Evolutionary conservation across 1,140 invertebrate species (phyloP).

Genomic region (Drosophila pseudoananassae): DNA sequence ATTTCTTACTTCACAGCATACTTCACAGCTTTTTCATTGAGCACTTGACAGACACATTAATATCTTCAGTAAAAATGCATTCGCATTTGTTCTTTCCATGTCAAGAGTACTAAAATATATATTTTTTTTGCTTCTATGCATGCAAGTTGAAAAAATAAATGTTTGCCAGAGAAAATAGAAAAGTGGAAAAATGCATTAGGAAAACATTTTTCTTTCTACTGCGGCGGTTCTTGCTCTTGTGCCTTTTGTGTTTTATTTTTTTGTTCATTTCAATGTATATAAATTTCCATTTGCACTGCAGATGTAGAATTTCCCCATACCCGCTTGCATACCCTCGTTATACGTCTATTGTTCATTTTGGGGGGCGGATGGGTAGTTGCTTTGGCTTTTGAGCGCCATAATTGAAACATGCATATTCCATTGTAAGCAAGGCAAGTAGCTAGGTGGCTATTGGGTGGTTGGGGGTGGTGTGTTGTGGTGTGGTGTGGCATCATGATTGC

Average conservation of each 20-base stretch:
- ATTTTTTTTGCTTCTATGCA: conserved; percentile 8
- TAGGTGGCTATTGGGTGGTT: not conserved
- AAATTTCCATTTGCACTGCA: conserved; percentile 60
- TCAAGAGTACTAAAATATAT: conserved; percentile 25
- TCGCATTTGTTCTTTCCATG: conserved; percentile 25
- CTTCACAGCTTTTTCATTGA: conserved; percentile 23
- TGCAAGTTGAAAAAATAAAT: conserved; percentile 28
- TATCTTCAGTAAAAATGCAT: conserved; percentile 44
- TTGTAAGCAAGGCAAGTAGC: conserved; percentile 49
- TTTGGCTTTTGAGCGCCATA: conserved; percentile 54
- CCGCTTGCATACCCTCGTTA: not conserved
- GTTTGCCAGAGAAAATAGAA: conserved; percentile 25
- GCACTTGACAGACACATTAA: conserved; percentile 46
- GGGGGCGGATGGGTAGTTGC: conserved; percentile 12
- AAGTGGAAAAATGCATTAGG: conserved; percentile 62
- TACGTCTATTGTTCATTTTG: conserved; percentile 44
- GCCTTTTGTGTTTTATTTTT: conserved; percentile 41
- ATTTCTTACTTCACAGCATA: conserved; percentile 30
- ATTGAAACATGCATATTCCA: conserved; percentile 65
- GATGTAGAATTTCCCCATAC: conserved; percentile 17
- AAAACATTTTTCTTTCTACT: conserved; percentile 33
- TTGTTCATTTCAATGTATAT: conserved; percentile 56
- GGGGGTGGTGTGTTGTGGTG: not conserved
- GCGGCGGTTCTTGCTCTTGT: conserved; percentile 20
- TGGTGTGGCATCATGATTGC: conserved; percentile 41